Conservation (phyloP, 1,140 invertebrate species). For the Amphibalanus amphitrite region DNA sequence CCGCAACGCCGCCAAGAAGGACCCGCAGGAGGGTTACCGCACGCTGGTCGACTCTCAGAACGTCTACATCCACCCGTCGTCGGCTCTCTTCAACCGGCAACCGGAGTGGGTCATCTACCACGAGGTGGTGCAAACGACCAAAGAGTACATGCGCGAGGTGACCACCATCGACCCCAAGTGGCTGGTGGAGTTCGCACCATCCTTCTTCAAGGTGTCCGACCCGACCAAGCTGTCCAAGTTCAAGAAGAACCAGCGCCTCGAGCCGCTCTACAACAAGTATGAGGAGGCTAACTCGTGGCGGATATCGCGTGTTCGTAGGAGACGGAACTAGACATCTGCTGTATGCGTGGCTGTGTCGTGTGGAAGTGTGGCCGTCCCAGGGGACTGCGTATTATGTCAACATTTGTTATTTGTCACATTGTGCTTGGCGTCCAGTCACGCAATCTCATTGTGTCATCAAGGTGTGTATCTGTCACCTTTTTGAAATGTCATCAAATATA, state of each 20-base stretch:
- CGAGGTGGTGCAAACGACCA: constrained; percentile 95
- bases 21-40: constrained; percentile 96
- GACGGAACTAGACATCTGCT: constrained; percentile 49
- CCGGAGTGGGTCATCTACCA: constrained; percentile 99
- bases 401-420: too few relatives aligned
- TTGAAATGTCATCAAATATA: too few relatives aligned
- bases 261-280: constrained; percentile 97
- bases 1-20: constrained; percentile 95
- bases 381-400: too few relatives aligned
- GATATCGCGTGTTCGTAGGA: constrained; percentile 79
- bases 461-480: too few relatives aligned
- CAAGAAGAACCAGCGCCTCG: constrained; percentile 96
- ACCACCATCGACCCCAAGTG: constrained; percentile 98
- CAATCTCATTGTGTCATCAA: too few relatives aligned
- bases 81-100: constrained; percentile 90
- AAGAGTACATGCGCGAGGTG: constrained; percentile 99
- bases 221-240: constrained; percentile 97
- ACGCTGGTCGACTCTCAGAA: constrained; percentile 96
- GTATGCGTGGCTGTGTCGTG: too few relatives aligned
- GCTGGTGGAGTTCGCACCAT: constrained; percentile 97
- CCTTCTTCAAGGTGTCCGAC: constrained; percentile 98
- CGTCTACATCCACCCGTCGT: constrained; percentile 98
- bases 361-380: too few relatives aligned
- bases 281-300: constrained; percentile 98
- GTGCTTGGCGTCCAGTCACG: too few relatives aligned